Base-by-base conservation (phyloP, 2,113 vertebrate genomes). In the Pseudonaja textilis region DNA sequence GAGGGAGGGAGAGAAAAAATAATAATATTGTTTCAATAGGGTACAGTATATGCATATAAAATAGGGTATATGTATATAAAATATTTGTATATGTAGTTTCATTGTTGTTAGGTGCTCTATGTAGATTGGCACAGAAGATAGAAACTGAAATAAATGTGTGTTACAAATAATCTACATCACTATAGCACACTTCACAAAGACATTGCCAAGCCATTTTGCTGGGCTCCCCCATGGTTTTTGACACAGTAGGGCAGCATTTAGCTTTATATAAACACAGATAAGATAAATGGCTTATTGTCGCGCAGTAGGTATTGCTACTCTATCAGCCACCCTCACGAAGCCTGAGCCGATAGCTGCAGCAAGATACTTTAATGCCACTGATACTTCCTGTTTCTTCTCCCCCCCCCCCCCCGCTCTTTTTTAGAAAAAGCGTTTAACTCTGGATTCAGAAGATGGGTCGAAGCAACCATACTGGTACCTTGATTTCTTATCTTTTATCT, bases 251-350 rank as follows among this genome's bases (percentile, higher is more conserved):
- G 93, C 69, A 95, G 91, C 93, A 90, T 96, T 96, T 95, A 94
- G 93, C 95, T 90, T 50, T 91, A 93, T 93, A 90, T 92, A 95
- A 96, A 95, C 61, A 93, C 88, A 90, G 95, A 95, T 96, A 95
- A 97, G 95, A 93, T 94, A 96, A 95, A 96, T 91, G 3, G 95
- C 96, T 95, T 96, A 94, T 93, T 95, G 93, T 94, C 88, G 54
- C 61, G 50, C 92, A 86, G 91, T 93, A 95, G 92, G 94, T 95
- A 95, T 94, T 95, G 90, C 93, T 92, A 89, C 91, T 90, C 93
- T 96, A 95, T 95, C 94, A 93, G 92, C 94, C 95, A 88, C 89
- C 93, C 95, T 96, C 93, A 2, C 93, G 93, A 93, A 94, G 90
- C 22, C 91, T 93, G 89, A 93, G 89, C 90, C 93, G 95, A 96